Evolutionary conservation across 2,888 invertebrate genomes (phyloP).

Genomic region (Tholera decimalis): DNA sequence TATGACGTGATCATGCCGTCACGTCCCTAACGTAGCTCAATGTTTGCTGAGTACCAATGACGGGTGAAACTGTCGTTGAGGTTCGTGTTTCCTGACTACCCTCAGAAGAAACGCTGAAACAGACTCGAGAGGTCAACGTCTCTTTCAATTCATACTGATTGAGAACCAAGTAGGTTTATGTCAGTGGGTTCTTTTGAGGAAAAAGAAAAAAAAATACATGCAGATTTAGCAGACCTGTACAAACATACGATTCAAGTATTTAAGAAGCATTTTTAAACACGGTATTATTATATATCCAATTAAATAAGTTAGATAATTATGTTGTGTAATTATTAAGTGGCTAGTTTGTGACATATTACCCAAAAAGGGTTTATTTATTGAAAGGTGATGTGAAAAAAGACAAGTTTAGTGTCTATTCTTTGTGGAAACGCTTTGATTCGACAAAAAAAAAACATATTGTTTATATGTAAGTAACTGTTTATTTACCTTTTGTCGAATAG

Average conservation of each 20-base stretch:
- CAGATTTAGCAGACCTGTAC: no score
- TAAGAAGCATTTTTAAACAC: no score
- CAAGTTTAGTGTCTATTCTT: slow-evolving; percentile 1
- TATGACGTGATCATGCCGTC: neutral
- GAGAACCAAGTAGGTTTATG: no score
- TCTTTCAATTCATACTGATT: no score
- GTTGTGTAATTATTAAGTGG: slow-evolving; percentile 9
- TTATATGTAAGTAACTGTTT: neutral
- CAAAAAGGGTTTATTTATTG: slow-evolving; percentile 36
- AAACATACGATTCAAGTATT: no score
- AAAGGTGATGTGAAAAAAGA: slow-evolving; percentile 6
- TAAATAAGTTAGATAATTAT: slow-evolving; percentile 44
- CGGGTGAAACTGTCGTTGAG: neutral
- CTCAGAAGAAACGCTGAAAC: no score
- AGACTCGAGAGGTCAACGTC: no score
- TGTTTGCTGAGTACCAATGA: neutral
- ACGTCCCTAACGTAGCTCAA: neutral
- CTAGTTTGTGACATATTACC: slow-evolving; percentile 24
- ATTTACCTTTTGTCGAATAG: neutral
- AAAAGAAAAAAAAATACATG: no score
- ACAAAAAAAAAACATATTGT: neutral
- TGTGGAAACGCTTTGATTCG: neutral
- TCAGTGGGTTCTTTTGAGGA: no score
- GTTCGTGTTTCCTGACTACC: no score
- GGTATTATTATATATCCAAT: no score